Evolutionary conservation across 2,113 vertebrate species (phyloP).

Genomic region (Junco hyemalis): DNA sequence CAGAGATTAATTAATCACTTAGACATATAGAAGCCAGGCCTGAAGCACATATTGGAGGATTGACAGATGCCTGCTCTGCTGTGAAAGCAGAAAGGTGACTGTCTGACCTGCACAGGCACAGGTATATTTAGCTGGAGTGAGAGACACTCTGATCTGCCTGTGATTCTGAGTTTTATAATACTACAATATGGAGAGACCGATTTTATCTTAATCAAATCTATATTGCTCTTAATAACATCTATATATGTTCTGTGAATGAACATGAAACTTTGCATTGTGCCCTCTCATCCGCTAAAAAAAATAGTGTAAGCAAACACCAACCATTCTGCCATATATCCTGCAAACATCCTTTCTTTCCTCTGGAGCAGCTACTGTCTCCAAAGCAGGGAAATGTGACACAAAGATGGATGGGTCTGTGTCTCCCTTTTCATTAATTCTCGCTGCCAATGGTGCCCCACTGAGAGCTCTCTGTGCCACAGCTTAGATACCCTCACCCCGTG

Average conservation of each 20-base stretch:
- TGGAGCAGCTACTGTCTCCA: background rate
- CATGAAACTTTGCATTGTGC: background rate
- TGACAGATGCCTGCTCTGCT: background rate
- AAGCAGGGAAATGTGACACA: background rate
- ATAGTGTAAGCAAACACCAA: background rate
- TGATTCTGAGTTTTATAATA: constrained; percentile 69
- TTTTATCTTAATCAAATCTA: constrained; percentile 77
- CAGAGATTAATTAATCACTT: constrained; percentile 62
- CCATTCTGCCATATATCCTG: background rate
- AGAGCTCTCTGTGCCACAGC: background rate
- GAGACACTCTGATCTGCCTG: background rate
- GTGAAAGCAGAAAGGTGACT: background rate
- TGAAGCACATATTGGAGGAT: background rate
- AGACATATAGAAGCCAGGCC: background rate
- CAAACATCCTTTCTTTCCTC: background rate
- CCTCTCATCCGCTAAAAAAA: background rate
- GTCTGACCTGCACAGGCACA: background rate
- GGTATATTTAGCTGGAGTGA: background rate
- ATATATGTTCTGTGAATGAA: background rate
- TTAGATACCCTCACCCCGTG: fast-evolving
- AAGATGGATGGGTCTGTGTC: background rate
- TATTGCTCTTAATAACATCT: constrained; percentile 22
- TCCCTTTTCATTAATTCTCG: background rate
- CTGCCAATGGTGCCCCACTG: background rate
- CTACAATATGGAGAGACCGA: constrained; percentile 66